Evolutionary conservation across 2,888 invertebrate species (phyloP).

Genomic region (Caenorhabditis afra): DNA sequence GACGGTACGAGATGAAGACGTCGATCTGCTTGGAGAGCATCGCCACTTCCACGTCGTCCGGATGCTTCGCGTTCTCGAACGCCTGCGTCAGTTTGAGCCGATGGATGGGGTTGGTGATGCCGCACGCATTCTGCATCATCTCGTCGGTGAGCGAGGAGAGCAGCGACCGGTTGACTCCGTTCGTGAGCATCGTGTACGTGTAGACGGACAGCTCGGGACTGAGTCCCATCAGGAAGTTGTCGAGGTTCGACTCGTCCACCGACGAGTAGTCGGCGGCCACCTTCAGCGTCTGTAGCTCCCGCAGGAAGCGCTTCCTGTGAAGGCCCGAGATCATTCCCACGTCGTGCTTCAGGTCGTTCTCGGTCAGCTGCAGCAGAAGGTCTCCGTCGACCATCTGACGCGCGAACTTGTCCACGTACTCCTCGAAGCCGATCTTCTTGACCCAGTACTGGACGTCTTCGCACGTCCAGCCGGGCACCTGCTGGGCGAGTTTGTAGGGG

Average conservation of each 20-base stretch:
- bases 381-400: conserved; percentile 97
- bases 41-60: conserved; percentile 80
- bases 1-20: conserved; percentile 96
- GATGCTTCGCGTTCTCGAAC: conserved; percentile 83
- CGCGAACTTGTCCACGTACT: conserved; percentile 89
- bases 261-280: conserved; percentile 79
- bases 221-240: conserved; percentile 79
- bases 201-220: conserved; percentile 87
- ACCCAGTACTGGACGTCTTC: conserved; percentile 99
- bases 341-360: conserved; percentile 93
- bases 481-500: conserved; percentile 96
- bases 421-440: conserved; percentile 94
- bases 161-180: conserved; percentile 93
- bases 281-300: conserved; percentile 79
- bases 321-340: conserved; percentile 94
- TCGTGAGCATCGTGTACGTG: conserved; percentile 93
- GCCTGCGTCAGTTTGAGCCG: conserved; percentile 91
- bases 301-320: conserved; percentile 85
- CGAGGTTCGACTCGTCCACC: conserved; percentile 79
- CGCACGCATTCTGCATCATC: conserved; percentile 91
- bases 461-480: conserved; percentile 96
- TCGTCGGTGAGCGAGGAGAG: conserved; percentile 90
- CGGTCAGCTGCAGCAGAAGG: conserved; percentile 91
- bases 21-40: conserved; percentile 87
- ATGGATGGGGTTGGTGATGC: conserved; percentile 95